These are phyloP conservation scores for Anhinga anhinga DNA, from an alignment of 2,113 vertebrate species.

Conservation along the genomic window DNA sequence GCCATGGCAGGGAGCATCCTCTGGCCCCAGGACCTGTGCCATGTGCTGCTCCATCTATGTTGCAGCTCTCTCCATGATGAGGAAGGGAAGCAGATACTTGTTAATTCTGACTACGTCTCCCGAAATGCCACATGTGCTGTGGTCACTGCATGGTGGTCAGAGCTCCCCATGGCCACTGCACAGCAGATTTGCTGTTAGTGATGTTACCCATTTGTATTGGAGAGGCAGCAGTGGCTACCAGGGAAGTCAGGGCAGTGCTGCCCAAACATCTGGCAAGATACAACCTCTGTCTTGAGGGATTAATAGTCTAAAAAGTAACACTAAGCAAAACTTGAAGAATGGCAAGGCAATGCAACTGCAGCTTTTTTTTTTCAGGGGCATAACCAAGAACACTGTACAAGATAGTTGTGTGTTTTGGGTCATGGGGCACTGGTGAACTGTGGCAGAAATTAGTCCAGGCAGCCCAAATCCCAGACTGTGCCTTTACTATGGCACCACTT, in stretches of 20 bases:
- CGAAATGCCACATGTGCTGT: fast-evolving
- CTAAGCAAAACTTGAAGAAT: not conserved
- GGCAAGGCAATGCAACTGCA: not conserved
- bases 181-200: fast-evolving
- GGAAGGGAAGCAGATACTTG: not conserved
- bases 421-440: too few species aligned
- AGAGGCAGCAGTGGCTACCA: fast-evolving
- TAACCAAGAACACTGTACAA: too few species aligned
- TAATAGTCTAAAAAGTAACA: not conserved
- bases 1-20: not conserved
- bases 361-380: not conserved
- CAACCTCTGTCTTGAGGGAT: not conserved
- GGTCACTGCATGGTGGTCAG: fast-evolving
- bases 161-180: fast-evolving
- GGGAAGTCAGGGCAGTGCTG: not conserved
- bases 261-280: not conserved
- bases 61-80: fast-evolving
- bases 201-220: not conserved
- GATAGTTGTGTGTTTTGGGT: not conserved
- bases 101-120: fast-evolving
- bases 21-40: too few species aligned
- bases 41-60: fast-evolving
- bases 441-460: not conserved
- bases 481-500: not conserved
- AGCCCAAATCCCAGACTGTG: not conserved